These are phyloP conservation scores for Mesembrinibis cayennensis DNA, from an alignment of 2,113 vertebrate genomes.

Conservation along the genomic window DNA sequence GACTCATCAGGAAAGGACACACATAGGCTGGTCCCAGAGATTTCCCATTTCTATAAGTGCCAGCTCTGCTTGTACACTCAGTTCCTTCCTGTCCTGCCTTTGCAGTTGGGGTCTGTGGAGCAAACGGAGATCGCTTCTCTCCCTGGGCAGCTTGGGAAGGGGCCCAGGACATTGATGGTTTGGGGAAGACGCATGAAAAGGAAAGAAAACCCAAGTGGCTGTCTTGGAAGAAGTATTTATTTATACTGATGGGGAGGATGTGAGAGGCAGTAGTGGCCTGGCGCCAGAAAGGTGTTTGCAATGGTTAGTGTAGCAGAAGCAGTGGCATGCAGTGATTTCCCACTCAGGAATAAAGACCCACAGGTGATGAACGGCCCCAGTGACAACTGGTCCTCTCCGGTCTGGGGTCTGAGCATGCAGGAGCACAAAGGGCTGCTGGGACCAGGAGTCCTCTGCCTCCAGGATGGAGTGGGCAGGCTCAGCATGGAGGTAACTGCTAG, in stretches of 20 bases:
- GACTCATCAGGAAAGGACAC: not conserved
- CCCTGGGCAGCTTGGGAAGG: not conserved
- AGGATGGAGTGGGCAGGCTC: not conserved
- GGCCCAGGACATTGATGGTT: not conserved
- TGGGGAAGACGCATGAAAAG: not conserved
- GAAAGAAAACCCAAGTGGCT: not conserved
- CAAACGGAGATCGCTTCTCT: not conserved
- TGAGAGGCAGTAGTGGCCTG: not conserved
- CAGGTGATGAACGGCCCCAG: not conserved
- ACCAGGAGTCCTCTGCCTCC: not conserved
- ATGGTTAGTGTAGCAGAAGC: not conserved
- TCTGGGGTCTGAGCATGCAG: not conserved
- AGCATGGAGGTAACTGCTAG: not conserved
- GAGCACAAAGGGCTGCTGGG: not conserved
- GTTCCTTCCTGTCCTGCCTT: not conserved
- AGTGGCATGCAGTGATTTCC: not conserved
- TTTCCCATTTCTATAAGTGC: not conserved
- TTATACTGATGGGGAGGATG: not conserved
- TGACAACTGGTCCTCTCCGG: too few species aligned
- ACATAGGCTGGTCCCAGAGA: not conserved
- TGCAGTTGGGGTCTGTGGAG: not conserved
- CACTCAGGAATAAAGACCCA: not conserved
- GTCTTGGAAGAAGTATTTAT: not conserved
- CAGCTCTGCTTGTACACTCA: not conserved
- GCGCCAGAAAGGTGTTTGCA: not conserved